A percentile compares a stretch with the other conserved stretches of the same genome.
phyloP scores from a whole-genome alignment of 2,797 vertebrate genomes.

The Halcyon smyrnensis region DNA sequence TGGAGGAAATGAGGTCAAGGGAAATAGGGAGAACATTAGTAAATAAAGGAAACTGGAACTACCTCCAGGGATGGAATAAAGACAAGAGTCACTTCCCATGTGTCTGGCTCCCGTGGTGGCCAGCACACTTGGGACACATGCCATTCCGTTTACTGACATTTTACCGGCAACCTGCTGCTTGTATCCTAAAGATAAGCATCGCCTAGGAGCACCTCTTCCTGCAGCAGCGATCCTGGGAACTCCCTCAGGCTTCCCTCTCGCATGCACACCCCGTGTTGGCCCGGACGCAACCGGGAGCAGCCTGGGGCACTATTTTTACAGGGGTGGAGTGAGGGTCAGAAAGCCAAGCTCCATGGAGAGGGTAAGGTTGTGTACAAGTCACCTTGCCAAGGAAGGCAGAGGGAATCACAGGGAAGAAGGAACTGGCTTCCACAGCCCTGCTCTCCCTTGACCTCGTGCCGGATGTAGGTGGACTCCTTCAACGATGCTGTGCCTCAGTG shows the following conservation, averaged over 20 bases:
- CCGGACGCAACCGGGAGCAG: neutral
- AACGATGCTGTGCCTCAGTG: neutral
- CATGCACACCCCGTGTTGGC: neutral
- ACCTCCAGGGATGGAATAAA: slow-evolving; percentile 73
- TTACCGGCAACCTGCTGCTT: slow-evolving; percentile 64
- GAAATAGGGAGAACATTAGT: slow-evolving; percentile 73
- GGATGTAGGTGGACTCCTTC: neutral
- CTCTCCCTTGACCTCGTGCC: neutral
- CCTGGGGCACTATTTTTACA: neutral
- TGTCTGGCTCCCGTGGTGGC: slow-evolving; percentile 56
- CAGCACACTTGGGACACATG: slow-evolving; percentile 56
- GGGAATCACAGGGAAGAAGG: neutral
- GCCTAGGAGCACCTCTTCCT: slow-evolving; percentile 50
- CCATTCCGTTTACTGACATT: slow-evolving; percentile 54
- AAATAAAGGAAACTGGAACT: slow-evolving; percentile 70
- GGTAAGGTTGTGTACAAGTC: neutral
- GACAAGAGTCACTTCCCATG: slow-evolving; percentile 67
- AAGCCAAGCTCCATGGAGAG: neutral
- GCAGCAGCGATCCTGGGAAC: slow-evolving; percentile 31
- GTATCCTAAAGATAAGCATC: slow-evolving; percentile 70
- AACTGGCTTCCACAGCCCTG: neutral
- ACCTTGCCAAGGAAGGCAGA: slow-evolving; percentile 36
- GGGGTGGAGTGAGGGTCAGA: neutral
- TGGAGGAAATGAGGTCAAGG: slow-evolving; percentile 67
- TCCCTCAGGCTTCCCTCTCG: slow-evolving; percentile 58